A percentile compares a stretch with the other conserved stretches of the same genome.
Evolutionary conservation across 2,113 vertebrate species (phyloP).

Genomic region (Nannospalax galili): DNA sequence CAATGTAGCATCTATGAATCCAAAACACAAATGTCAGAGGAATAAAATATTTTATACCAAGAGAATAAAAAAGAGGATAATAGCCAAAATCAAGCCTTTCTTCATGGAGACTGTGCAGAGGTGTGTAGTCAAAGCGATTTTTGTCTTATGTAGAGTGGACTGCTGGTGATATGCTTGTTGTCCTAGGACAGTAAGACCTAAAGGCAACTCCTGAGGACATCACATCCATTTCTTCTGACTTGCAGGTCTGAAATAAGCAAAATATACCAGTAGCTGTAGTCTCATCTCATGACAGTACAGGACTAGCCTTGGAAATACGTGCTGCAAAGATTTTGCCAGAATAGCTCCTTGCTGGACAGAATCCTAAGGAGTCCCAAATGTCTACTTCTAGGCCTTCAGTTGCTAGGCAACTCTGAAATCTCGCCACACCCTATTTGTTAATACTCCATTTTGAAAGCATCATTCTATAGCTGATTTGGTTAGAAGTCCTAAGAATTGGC

Average conservation of each 20-base stretch:
- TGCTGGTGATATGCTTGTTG: background rate
- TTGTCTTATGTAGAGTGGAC: background rate
- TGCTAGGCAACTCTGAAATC: background rate
- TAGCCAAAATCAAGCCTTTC: background rate
- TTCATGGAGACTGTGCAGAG: background rate
- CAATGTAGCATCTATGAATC: background rate
- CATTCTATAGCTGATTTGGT: background rate
- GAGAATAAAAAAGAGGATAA: conserved; percentile 37
- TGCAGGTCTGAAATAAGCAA: background rate
- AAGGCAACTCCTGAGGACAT: conserved; percentile 24
- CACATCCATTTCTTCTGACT: conserved; percentile 49
- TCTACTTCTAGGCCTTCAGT: background rate
- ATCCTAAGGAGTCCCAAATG: fast-evolving
- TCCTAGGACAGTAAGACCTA: background rate
- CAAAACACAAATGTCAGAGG: background rate
- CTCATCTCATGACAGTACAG: background rate
- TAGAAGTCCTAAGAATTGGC: background rate
- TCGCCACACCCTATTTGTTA: background rate
- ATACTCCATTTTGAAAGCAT: background rate
- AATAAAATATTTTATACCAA: background rate
- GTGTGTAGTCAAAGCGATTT: background rate
- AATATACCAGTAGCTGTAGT: conserved; percentile 15
- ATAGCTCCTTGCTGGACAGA: fast-evolving
- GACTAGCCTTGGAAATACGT: background rate
- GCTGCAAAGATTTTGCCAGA: background rate